Percentiles rank a stretch among this genome's conserved stretches.
Evolutionary conservation across 2,888 invertebrate species (phyloP).

Genomic region (Andrena bicolor): DNA sequence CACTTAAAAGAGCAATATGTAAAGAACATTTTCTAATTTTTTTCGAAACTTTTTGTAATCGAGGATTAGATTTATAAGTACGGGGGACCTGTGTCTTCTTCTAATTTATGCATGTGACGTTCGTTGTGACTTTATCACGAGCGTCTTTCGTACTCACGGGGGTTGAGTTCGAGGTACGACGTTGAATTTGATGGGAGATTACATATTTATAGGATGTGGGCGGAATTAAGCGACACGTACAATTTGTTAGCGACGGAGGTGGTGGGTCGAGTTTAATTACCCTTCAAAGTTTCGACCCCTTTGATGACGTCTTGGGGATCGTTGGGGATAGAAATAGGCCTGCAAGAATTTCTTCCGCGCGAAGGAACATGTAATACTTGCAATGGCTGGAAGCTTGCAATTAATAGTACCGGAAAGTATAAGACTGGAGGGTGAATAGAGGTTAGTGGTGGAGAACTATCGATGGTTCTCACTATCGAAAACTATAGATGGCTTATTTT

Average conservation of each 20-base stretch:
- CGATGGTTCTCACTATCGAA: no score
- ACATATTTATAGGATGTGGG: constrained; percentile 14
- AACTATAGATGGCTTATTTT: no score
- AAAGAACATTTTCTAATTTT: background rate
- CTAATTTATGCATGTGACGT: constrained; percentile 1
- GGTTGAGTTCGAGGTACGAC: background rate
- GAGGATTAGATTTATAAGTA: no score
- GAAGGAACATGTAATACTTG: background rate
- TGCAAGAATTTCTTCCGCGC: background rate
- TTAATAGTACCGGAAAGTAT: background rate
- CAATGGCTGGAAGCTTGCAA: background rate
- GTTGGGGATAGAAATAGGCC: background rate
- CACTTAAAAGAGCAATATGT: no score
- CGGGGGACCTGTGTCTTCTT: background rate
- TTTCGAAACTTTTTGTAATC: background rate
- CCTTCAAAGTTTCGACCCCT: background rate
- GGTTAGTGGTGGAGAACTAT: no score
- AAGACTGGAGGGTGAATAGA: no score
- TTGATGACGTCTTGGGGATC: background rate
- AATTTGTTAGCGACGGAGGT: background rate
- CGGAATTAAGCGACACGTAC: background rate
- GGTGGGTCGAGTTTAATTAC: background rate
- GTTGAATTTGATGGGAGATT: background rate
- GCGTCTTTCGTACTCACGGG: background rate
- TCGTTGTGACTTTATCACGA: background rate